Base-by-base conservation (phyloP, 2,113 vertebrate genomes). In the Fulica atra region DNA sequence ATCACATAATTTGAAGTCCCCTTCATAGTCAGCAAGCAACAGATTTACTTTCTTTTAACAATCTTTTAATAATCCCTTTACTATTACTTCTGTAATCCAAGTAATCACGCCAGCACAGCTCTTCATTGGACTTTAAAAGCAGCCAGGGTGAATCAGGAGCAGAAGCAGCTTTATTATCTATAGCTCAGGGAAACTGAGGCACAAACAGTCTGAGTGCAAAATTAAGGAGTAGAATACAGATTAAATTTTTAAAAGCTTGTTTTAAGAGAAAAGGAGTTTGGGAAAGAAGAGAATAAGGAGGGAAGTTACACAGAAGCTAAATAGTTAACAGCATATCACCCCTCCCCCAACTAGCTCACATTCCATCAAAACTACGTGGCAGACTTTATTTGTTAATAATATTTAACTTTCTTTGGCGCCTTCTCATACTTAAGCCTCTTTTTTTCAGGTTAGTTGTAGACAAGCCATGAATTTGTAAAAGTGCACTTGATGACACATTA, bases 401-500 rank as follows among this genome's bases (percentile, higher is more conserved):
- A 97, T 97, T 97, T 97, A 98, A 98, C 97, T 97, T 97, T 96
- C 96, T 92, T 93, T 94, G 97, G 97, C 97, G 97, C 96, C 97
- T 95, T 91, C 96, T 92, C 81, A 68, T 83, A 95, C 97, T 97
- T 91, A 80, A 86, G 94, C 65, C 76, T 95, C 95, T 91, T 89
- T 91, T 91, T 94, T 88, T 91, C 92, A 95, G 94, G 96, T 97
- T 92, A 68, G 96, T 87, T 92, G 97, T 77, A 97, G 97, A 97
- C 97, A 90, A 97, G 95, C 93, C 88, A 83, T 87, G 90, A 89
- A 93, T 97, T 94, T 95, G 96, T 94, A 92, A 87, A 85, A 97
- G 95, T 86, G 92, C 71, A 95, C 94, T 90, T 89, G 97, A 96
- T 97, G 97, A 97, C 96, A 97, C 88, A 95, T 97, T 97, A 97